Percentiles rank a stretch among this genome's conserved stretches.
Evolutionary conservation across 2,113 vertebrate genomes (phyloP).

Genomic region (Laticauda colubrina): DNA sequence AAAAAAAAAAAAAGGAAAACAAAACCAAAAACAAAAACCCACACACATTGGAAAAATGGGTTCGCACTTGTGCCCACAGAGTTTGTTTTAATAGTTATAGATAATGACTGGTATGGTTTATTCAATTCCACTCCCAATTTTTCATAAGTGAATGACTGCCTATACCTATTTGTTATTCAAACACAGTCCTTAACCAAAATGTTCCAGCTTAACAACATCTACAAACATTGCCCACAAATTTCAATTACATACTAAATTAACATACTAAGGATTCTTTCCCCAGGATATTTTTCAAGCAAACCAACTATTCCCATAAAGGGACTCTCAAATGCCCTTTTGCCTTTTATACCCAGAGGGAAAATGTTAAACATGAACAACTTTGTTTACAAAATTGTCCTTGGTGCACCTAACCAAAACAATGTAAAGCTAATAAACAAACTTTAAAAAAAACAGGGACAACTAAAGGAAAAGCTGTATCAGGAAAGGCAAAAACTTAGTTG

Average conservation of each 20-base stretch:
- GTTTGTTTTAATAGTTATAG: neutral
- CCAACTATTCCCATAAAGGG: neutral
- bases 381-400: neutral
- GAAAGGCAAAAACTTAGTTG: neutral
- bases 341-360: neutral
- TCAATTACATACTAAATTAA: neutral
- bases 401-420: neutral
- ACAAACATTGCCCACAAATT: neutral
- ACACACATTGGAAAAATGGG: neutral
- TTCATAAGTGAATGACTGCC: neutral
- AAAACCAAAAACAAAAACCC: neutral
- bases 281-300: neutral
- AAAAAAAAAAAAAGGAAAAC: neutral
- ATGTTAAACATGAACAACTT: neutral
- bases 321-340: neutral
- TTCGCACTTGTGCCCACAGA: neutral
- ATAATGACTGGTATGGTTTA: neutral
- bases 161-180: neutral
- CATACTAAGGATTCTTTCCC: neutral
- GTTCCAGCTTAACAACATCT: too few relatives aligned
- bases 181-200: neutral
- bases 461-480: neutral
- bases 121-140: neutral
- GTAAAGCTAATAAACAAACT: neutral
- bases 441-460: neutral